A percentile compares a stretch with the other conserved stretches of the same genome.
Conservation (phyloP, 2,888 invertebrate genomes). For the Clusia tigrina region DNA sequence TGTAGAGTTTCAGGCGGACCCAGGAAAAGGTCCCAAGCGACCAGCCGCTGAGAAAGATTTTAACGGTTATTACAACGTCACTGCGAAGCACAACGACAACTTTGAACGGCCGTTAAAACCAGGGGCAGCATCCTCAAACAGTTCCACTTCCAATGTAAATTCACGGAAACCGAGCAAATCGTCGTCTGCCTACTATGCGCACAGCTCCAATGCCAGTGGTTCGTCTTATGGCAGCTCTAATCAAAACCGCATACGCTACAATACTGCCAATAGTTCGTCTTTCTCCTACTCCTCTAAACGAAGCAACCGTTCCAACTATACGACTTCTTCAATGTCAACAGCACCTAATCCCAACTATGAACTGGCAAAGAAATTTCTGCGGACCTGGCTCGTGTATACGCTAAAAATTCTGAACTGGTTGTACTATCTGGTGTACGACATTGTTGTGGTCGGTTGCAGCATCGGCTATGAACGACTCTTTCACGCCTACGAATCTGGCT, state of each 20-base stretch:
- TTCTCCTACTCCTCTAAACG: constrained; percentile 57
- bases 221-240: constrained; percentile 17
- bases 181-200: constrained; percentile 23
- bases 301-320: constrained; percentile 29
- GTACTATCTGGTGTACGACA: constrained; percentile 79
- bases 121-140: constrained; percentile 28
- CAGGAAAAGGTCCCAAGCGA: background rate
- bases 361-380: constrained; percentile 64
- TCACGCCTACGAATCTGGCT: constrained; percentile 45
- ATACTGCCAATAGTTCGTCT: constrained; percentile 40
- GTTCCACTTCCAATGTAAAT: constrained; percentile 37
- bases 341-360: constrained; percentile 66
- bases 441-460: constrained; percentile 75
- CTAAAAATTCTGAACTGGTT: constrained; percentile 79
- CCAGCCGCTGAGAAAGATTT: constrained; percentile 37
- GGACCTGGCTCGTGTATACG: constrained; percentile 69
- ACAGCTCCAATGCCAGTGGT: background rate
- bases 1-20: constrained; percentile 50
- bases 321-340: constrained; percentile 41
- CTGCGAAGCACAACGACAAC: constrained; percentile 64
- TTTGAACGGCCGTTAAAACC: constrained; percentile 53
- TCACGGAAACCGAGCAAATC: constrained; percentile 33
- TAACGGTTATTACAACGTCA: constrained; percentile 45
- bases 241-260: constrained; percentile 36
- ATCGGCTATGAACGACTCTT: constrained; percentile 60